These are phyloP conservation scores for Baronia brevicornis DNA, from an alignment of 2,888 invertebrate species.

Conservation along the genomic window DNA sequence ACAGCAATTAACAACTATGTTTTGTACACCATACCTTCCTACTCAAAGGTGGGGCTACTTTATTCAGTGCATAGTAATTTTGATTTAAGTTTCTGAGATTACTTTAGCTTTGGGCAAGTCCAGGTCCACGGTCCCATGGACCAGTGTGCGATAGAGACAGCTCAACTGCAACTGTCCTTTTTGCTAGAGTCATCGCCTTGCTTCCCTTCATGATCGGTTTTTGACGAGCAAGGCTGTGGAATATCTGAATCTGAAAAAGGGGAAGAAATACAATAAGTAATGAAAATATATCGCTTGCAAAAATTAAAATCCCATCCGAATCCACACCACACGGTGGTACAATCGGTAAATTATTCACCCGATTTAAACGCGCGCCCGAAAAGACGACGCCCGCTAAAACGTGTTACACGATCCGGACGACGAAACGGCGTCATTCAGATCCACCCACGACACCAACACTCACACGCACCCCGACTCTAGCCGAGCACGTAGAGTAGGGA, in stretches of 20 bases:
- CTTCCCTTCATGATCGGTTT: conserved; percentile 35
- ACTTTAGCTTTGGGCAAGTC: conserved; percentile 67
- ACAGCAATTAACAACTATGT: too few species aligned
- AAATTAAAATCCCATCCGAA: too few species aligned
- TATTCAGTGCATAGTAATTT: conserved; percentile 56
- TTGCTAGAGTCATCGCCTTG: conserved; percentile 38
- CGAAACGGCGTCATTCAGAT: too few species aligned
- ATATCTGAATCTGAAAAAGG: conserved; percentile 44
- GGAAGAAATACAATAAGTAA: conserved; percentile 6
- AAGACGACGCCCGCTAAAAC: too few species aligned
- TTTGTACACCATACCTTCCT: conserved; percentile 25
- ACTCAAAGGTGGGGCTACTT: conserved; percentile 39
- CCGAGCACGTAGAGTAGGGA: too few species aligned
- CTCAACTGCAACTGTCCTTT: conserved; percentile 60
- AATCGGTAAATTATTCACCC: too few species aligned
- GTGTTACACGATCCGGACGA: too few species aligned
- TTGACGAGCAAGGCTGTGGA: conserved; percentile 48
- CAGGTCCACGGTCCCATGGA: conserved; percentile 35
- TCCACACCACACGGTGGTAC: background rate
- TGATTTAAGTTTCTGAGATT: conserved; percentile 63
- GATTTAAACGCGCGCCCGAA: too few species aligned
- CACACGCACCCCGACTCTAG: too few species aligned
- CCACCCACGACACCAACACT: too few species aligned
- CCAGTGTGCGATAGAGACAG: conserved; percentile 40
- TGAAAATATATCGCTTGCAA: background rate